Percentiles rank a stretch among this genome's conserved stretches.
Evolutionary conservation across 2,113 vertebrate genomes (phyloP).

Genomic region (Psettodes erumei): DNA sequence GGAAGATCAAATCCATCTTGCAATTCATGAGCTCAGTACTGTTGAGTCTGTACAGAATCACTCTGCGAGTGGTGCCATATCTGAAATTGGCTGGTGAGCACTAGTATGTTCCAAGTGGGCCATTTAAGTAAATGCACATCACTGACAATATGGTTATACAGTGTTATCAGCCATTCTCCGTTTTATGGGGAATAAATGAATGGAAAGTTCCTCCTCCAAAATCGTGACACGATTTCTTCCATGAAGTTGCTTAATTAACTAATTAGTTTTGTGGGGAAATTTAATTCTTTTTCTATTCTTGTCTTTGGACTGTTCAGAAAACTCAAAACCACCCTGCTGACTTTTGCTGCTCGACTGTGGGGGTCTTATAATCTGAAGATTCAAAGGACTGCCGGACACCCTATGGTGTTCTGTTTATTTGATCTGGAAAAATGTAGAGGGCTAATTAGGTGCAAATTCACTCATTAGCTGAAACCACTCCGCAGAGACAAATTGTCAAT

Average conservation of each 20-base stretch:
- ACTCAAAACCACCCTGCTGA: neutral
- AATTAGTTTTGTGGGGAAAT: neutral
- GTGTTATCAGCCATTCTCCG: neutral
- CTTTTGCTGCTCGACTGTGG: neutral
- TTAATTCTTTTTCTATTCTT: neutral
- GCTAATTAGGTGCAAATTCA: conserved; percentile 65
- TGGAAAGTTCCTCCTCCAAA: neutral
- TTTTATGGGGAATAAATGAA: neutral
- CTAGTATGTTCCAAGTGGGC: neutral
- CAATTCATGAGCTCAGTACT: conserved; percentile 13
- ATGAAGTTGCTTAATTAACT: neutral
- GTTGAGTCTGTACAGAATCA: neutral
- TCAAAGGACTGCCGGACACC: neutral
- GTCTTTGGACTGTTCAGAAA: conserved; percentile 1
- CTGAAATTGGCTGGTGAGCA: neutral
- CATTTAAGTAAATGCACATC: conserved; percentile 10
- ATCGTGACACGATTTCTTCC: neutral
- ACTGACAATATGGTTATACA: neutral
- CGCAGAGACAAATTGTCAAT: conserved; percentile 53
- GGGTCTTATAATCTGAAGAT: neutral
- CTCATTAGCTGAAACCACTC: conserved; percentile 64
- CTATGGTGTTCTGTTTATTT: conserved; percentile 44
- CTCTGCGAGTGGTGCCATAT: conserved; percentile 11
- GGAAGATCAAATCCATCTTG: neutral
- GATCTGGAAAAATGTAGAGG: conserved; percentile 46